Evolutionary conservation across 2,888 invertebrate genomes (phyloP), one percentile per base, ranked within the genome.

Genomic region (Macrophya alboannulata): DNA sequence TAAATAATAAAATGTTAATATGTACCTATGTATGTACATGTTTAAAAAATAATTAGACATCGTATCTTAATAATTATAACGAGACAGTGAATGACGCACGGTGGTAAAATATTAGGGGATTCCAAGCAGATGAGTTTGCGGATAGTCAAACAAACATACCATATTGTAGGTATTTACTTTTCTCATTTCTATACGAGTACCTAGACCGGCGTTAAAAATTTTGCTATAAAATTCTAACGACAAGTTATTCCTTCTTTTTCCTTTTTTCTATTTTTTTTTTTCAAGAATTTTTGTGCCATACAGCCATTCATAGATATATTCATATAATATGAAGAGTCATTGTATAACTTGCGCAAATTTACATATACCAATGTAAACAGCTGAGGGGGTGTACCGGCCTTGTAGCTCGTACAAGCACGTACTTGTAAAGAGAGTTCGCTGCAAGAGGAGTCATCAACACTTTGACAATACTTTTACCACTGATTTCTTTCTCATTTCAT

Each of bases 271-370:
- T 25, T 10, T 10, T 25, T 10, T 62, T 10, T 8, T 25, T 62
- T 12, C 25, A 10, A 25, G 0, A 25, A 25, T 62, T 62, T 68
- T 68, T 17, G 68, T 37, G 15, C 12, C 37, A 17, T 5, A 37
- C 37, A 37, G 37, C 37, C 37, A 37, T 17, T 68, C 25, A 15
- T 37, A 37, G 1, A 12, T 37, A 68, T 31, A 48, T 48, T 12
- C 48, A 48, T 9, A 15, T 48, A 48, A 48, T 31, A 31, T 15
- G 6, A 68, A 21, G 37, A 37, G 31, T 31, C 68, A 68, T 68
- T 37, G 15, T 31, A 37, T 68, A 37, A 68, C 68, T 68, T 68
- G 68, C 37, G 68, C 68, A 68, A 68, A 68, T 37, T 68, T 68
- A 68, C 68, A 68, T 31, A 68, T 37, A 12, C 37, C 1, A 68